phyloP scores from a whole-genome alignment of 2,888 invertebrate genomes.

The Agrilus mali region DNA sequence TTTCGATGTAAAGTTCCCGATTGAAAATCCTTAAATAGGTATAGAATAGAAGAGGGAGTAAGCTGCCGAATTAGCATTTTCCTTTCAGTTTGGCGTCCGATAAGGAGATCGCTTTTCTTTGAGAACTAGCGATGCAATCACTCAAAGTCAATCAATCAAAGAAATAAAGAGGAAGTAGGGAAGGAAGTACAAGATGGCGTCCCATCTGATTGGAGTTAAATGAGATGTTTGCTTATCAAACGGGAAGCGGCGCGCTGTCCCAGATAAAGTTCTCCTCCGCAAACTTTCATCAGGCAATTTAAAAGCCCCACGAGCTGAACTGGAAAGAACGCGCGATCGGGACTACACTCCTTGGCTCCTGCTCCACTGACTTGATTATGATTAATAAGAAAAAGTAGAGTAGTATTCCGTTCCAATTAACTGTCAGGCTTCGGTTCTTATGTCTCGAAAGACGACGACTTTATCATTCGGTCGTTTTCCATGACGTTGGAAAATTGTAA shows the following conservation, averaged over 20 bases:
- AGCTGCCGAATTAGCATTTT: no score
- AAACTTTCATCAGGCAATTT: constrained; percentile 31
- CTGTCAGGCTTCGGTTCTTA: no score
- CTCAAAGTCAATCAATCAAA: constrained; percentile 25
- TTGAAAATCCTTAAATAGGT: no score
- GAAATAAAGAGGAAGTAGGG: constrained; percentile 9
- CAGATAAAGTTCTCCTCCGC: constrained; percentile 30
- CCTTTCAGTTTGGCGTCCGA: no score
- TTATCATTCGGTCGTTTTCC: no score
- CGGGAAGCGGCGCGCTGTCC: constrained; percentile 27
- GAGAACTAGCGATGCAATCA: constrained; percentile 13
- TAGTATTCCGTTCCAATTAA: no score
- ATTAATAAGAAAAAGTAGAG: constrained; percentile 26
- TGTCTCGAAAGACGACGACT: no score
- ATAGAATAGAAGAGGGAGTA: not conserved
- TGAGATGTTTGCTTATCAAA: constrained; percentile 33
- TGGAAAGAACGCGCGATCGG: no score
- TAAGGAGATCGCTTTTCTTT: constrained; percentile 1
- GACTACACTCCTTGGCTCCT: constrained; percentile 5
- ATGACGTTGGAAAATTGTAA: no score
- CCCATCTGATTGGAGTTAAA: constrained; percentile 25
- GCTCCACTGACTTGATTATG: constrained; percentile 35
- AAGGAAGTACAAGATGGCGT: constrained; percentile 22
- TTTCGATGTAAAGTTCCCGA: no score
- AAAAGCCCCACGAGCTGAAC: constrained; percentile 9